Percentiles rank a stretch among this genome's conserved stretches.
phyloP scores from a whole-genome alignment of 2,888 invertebrate genomes.

The Apamea sordens region DNA sequence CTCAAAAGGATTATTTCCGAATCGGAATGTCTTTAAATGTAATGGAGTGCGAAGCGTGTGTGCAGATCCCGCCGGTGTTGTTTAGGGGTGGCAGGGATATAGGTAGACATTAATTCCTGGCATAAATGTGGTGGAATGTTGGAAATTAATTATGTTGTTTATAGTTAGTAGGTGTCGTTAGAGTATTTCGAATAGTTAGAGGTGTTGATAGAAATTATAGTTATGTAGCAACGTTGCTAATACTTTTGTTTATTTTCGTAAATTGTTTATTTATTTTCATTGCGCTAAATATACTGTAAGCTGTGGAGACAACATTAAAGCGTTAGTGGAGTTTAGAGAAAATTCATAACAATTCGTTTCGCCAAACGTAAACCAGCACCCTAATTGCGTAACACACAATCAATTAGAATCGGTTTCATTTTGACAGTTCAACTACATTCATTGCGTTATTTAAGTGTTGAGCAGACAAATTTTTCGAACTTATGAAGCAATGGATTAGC shows the following conservation, averaged over 20 bases:
- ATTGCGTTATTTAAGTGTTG: too few relatives aligned
- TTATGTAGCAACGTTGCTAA: not conserved
- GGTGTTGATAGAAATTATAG: not conserved
- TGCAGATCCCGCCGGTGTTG: conserved; percentile 57
- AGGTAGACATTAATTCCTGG: not conserved
- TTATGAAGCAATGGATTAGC: too few relatives aligned
- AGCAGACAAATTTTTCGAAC: too few relatives aligned
- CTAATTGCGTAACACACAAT: too few relatives aligned
- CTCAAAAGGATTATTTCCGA: conserved; percentile 72
- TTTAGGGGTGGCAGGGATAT: conserved; percentile 54
- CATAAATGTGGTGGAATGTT: conserved; percentile 19
- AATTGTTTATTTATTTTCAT: not conserved
- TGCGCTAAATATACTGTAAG: not conserved
- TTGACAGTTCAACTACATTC: too few relatives aligned
- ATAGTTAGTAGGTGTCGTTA: conserved; percentile 15
- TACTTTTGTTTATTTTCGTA: conserved; percentile 1
- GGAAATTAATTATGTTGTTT: conserved; percentile 23
- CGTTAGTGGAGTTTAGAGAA: too few relatives aligned
- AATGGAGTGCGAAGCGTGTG: conserved; percentile 72
- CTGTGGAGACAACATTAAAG: not conserved
- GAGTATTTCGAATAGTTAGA: not conserved
- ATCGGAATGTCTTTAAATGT: conserved; percentile 72
- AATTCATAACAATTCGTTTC: too few relatives aligned
- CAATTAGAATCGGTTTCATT: too few relatives aligned
- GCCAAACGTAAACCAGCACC: too few relatives aligned